A percentile compares a stretch with the other conserved stretches of the same genome.
These are phyloP conservation scores for Dallia pectoralis DNA, from an alignment of 2,797 vertebrate genomes.

Conservation along the genomic window DNA sequence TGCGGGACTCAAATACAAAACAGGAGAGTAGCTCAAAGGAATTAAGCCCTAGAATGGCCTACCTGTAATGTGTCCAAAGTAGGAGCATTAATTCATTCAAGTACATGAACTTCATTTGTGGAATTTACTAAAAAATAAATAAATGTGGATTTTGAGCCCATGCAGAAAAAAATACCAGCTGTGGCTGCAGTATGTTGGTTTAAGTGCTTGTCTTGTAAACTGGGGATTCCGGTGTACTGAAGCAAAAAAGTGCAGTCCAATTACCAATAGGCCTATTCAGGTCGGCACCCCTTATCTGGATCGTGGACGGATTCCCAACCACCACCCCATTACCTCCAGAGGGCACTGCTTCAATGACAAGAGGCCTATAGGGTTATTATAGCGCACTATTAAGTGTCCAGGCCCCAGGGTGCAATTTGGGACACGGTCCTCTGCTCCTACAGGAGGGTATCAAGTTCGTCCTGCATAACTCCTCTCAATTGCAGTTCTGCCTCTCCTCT, in stretches of 20 bases:
- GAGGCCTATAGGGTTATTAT: neutral
- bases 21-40: no score
- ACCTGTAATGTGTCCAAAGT: no score
- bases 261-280: slow-evolving; percentile 63
- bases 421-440: neutral
- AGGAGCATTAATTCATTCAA: no score
- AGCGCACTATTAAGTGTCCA: neutral
- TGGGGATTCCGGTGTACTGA: slow-evolving; percentile 24
- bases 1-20: no score
- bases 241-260: slow-evolving; percentile 49
- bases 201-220: neutral
- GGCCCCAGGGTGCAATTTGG: neutral
- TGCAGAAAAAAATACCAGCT: no score
- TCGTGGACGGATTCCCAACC: neutral
- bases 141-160: no score
- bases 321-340: neutral
- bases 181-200: no score
- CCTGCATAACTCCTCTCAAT: slow-evolving; percentile 34
- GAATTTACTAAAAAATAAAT: no score
- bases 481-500: slow-evolving; percentile 38
- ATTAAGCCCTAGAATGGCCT: no score
- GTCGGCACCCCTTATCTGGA: slow-evolving; percentile 53
- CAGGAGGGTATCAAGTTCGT: slow-evolving; percentile 52
- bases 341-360: neutral
- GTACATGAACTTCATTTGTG: no score